Evolutionary conservation across 2,888 invertebrate genomes (phyloP), one percentile per base, ranked within the genome.

Genomic region (Lasioglossum lativentre): DNA sequence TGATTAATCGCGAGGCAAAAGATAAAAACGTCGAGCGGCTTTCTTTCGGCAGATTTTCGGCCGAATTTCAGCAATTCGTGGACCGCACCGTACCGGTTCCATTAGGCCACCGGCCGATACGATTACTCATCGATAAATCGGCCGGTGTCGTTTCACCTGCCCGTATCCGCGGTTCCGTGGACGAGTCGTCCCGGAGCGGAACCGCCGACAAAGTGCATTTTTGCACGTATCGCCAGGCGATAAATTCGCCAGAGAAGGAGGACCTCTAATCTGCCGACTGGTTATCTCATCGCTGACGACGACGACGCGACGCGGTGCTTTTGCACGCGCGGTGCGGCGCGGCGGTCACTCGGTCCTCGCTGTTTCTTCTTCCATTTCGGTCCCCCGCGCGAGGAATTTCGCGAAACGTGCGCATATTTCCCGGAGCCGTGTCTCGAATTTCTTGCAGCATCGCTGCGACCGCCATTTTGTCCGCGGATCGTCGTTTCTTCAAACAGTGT

Each of bases 181-280:
- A 52, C 63, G 30, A 30, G 23, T 23, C n/a, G 63, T 63, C 45
- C 23, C 42, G 16, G 19, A 19, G 34, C 47, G 47, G 23, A 47
- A 66, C 42, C 68, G 89, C 88, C 90, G 91, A 90, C 92, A 91
- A 91, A 90, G 92, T 86, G 88, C 88, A 91, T 91, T 92, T 91
- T 90, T 91, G 86, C 91, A 91, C 91, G 91, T 86, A 83, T 85
- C 63, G 79, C 80, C 85, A 52, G 74, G 81, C 85, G 89, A 90
- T 91, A 91, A 91, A 91, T 91, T 83, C 73, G 81, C 78, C 79
- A 56, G 38, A 82, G 83, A 87, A 87, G 85, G 86, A 82, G 86
- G 77, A 88, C 86, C 87, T 88, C 89, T 90, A 90, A 91, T 92
- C 90, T 88, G 87, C 85, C 72, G 82, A 79, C 81, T 56, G 74